These are phyloP conservation scores for Pseudomyrmex pallidus DNA, from an alignment of 1,140 invertebrate genomes.

Conservation along the genomic window DNA sequence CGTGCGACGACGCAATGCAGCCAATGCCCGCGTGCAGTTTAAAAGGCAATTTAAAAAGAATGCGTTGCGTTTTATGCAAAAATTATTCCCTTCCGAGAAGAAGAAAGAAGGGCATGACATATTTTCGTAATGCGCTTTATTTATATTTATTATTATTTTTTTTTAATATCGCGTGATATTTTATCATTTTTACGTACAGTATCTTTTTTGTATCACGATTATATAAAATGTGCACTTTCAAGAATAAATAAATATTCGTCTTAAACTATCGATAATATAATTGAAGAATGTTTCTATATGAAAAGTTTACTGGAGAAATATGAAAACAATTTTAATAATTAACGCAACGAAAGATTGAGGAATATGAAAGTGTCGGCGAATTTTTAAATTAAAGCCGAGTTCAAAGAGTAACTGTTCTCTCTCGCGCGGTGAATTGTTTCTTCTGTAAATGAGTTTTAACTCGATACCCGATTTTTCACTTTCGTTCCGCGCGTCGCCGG, in stretches of 20 bases:
- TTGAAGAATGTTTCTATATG: no score
- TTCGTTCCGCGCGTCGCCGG: constrained; percentile 58
- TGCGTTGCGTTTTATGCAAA: constrained; percentile 23
- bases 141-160: no score
- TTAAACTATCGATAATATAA: no score
- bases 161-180: no score
- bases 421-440: background rate
- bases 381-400: background rate
- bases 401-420: background rate
- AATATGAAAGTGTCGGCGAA: background rate
- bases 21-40: constrained; percentile 44
- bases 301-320: background rate
- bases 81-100: background rate
- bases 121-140: no score
- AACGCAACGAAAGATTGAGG: background rate
- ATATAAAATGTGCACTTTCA: no score
- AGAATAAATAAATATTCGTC: no score
- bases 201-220: no score
- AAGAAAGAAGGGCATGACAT: no score
- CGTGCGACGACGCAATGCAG: constrained; percentile 36
- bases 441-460: constrained; percentile 5
- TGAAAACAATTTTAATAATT: background rate
- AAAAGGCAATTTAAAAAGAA: constrained; percentile 39
- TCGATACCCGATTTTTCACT: constrained; percentile 63
- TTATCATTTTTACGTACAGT: no score